phyloP scores from a whole-genome alignment of 2,113 vertebrate genomes.

The Fulmarus glacialis region DNA sequence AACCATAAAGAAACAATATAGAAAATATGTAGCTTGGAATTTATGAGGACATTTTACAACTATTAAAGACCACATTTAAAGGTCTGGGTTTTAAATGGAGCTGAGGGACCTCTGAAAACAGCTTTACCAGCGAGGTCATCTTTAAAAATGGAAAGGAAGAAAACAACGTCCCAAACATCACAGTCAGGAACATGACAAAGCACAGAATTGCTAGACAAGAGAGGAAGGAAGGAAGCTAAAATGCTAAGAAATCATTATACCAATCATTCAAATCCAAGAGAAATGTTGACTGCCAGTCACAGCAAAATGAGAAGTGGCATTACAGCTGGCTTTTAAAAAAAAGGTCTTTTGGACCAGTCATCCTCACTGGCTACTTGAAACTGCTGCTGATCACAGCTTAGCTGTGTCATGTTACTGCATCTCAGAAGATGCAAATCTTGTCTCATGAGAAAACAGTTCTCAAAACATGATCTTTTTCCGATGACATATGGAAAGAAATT shows the following conservation, averaged over 20 bases:
- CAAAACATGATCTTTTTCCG: not conserved
- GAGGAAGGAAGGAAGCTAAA: not conserved
- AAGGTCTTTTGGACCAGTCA: not conserved
- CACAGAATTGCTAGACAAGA: not conserved
- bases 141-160: not conserved
- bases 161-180: not conserved
- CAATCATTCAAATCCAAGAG: not conserved
- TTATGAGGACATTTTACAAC: slow-evolving; percentile 36
- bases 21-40: slow-evolving; percentile 28
- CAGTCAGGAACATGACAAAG: not conserved
- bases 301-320: not conserved
- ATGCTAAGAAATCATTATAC: not conserved
- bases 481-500: not conserved
- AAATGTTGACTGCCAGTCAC: not conserved
- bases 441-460: not conserved
- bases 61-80: slow-evolving; percentile 44
- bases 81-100: slow-evolving; percentile 40
- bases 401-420: not conserved
- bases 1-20: slow-evolving; percentile 51
- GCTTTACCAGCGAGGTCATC: slow-evolving; percentile 31
- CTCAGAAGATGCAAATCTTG: not conserved
- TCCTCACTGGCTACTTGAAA: not conserved
- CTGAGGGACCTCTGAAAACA: not conserved
- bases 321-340: not conserved
- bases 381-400: not conserved